Percentiles rank a stretch among this genome's conserved stretches.
phyloP scores from a whole-genome alignment of 2,797 vertebrate genomes.

The Sitta carolinensis region DNA sequence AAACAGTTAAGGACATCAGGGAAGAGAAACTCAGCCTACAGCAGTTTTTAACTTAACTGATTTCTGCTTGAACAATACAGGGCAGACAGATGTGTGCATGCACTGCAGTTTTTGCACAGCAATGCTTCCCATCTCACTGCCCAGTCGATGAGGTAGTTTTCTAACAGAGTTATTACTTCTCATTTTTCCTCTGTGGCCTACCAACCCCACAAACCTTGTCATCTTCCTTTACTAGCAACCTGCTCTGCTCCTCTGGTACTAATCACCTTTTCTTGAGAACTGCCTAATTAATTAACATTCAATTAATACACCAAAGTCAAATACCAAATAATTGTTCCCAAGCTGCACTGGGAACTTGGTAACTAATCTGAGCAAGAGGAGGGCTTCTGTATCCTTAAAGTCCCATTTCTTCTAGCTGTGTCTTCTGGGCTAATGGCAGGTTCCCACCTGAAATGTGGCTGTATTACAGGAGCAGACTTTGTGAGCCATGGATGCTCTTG shows the following conservation, averaged over 20 bases:
- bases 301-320: constrained; percentile 33
- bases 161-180: neutral
- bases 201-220: neutral
- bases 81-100: neutral
- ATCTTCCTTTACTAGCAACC: neutral
- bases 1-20: neutral
- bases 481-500: neutral
- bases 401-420: neutral
- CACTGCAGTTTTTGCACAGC: neutral
- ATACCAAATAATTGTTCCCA: constrained; percentile 34
- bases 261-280: constrained; percentile 33
- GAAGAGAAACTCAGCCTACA: neutral
- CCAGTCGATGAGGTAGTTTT: neutral
- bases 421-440: accelerated
- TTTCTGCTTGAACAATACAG: neutral
- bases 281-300: constrained; percentile 37
- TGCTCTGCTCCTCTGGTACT: constrained; percentile 13
- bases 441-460: neutral
- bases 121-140: neutral
- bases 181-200: neutral
- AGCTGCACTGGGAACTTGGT: neutral
- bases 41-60: neutral
- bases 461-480: neutral
- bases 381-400: neutral
- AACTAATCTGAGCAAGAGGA: neutral